phyloP scores from a whole-genome alignment of 2,888 invertebrate genomes.

The Hermaeophaga mercurialis region DNA sequence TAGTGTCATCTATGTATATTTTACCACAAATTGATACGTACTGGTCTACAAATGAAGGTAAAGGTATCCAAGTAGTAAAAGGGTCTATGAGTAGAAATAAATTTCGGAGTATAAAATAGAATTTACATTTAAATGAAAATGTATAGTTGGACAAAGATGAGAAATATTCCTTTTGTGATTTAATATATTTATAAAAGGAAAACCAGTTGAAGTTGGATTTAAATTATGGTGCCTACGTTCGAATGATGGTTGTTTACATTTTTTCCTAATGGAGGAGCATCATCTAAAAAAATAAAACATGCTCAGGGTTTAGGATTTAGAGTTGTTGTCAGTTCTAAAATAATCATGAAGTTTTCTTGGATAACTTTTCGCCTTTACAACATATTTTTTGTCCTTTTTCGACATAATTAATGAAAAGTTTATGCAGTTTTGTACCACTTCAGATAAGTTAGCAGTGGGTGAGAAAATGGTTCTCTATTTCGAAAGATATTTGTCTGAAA shows the following conservation, averaged over 20 bases:
- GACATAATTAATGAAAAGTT: slow-evolving; percentile 25
- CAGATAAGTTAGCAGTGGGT: slow-evolving; percentile 1
- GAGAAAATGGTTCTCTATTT: slow-evolving; percentile 29
- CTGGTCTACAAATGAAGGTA: slow-evolving; percentile 23
- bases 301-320: slow-evolving; percentile 29
- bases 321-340: slow-evolving; percentile 30
- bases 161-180: no score
- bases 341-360: slow-evolving; percentile 34
- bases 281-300: slow-evolving; percentile 13
- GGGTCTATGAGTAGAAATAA: slow-evolving; percentile 33
- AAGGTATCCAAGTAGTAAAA: slow-evolving; percentile 21
- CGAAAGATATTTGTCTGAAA: slow-evolving; percentile 44
- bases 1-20: slow-evolving; percentile 10
- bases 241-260: slow-evolving; percentile 39
- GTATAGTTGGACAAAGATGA: neutral
- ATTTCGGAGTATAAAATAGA: slow-evolving; percentile 34
- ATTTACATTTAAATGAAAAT: slow-evolving; percentile 38
- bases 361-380: slow-evolving; percentile 34
- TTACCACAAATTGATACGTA: slow-evolving; percentile 15
- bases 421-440: slow-evolving; percentile 26
- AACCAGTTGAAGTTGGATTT: slow-evolving; percentile 45
- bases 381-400: neutral
- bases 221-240: slow-evolving; percentile 35
- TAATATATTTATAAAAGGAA: slow-evolving; percentile 46
- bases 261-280: slow-evolving; percentile 40